Evolutionary conservation across 2,113 vertebrate genomes (phyloP).

Genomic region (Callipepla squamata): DNA sequence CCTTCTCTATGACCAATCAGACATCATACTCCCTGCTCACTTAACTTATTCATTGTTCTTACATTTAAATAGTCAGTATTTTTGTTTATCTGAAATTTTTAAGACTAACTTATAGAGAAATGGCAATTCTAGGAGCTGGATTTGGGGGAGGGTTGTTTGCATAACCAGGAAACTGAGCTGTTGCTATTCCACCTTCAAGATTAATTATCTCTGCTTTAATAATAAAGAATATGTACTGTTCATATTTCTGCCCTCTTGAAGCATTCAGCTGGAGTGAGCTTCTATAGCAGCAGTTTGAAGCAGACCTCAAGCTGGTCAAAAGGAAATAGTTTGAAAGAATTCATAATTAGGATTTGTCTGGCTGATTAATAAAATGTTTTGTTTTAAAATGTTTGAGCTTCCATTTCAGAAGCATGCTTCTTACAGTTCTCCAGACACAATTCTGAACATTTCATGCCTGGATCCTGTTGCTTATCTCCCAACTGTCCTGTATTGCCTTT

Average conservation of each 20-base stretch:
- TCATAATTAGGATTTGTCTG: not conserved
- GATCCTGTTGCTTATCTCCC: not conserved
- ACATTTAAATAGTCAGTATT: not conserved
- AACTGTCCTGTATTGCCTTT: not conserved
- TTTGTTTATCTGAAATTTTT: not conserved
- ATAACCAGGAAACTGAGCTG: not conserved
- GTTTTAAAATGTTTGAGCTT: not conserved
- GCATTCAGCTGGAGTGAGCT: not conserved
- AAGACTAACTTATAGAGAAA: not conserved
- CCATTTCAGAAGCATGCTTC: not conserved
- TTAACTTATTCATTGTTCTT: not conserved
- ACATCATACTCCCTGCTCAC: not conserved
- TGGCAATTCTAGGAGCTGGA: not conserved
- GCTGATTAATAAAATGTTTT: not conserved
- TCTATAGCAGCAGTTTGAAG: not conserved
- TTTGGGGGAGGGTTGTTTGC: not conserved
- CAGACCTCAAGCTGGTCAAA: not conserved
- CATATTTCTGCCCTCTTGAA: not conserved
- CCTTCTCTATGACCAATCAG: not conserved
- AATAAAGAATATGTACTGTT: not conserved
- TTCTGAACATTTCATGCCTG: not conserved
- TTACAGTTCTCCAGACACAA: not conserved
- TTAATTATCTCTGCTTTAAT: not conserved
- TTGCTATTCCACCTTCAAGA: not conserved
- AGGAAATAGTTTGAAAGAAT: slow-evolving; percentile 1